Percentiles rank a stretch among this genome's conserved stretches.
Conservation (phyloP, 2,797 vertebrate genomes). For the Enteromius unitaeniatus region DNA sequence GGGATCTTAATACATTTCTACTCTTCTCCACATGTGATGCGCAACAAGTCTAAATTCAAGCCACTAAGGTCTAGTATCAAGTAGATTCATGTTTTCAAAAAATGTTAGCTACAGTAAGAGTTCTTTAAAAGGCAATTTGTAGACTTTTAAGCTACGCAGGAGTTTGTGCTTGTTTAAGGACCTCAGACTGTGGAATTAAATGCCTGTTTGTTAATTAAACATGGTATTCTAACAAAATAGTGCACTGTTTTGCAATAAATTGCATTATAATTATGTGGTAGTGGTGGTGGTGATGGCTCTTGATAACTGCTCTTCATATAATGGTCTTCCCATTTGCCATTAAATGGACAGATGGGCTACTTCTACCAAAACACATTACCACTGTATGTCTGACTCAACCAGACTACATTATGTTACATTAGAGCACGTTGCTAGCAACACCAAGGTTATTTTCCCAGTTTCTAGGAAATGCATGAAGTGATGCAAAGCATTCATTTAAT, state of each 20-base stretch:
- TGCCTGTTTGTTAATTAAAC: constrained; percentile 22
- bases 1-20: constrained; percentile 28
- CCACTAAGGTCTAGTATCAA: no score
- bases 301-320: constrained; percentile 31
- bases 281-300: background rate
- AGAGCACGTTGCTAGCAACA: background rate
- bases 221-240: constrained; percentile 1
- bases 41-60: background rate
- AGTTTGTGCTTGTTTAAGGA: background rate
- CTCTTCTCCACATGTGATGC: background rate
- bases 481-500: background rate
- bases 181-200: background rate
- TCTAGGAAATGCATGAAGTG: background rate
- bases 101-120: background rate
- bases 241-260: background rate
- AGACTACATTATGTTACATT: constrained; percentile 15
- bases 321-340: constrained; percentile 21
- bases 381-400: constrained; percentile 1
- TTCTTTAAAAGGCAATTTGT: background rate
- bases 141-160: background rate
- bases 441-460: background rate
- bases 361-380: no score
- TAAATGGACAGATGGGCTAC: constrained; percentile 19
- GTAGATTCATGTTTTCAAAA: background rate
- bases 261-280: background rate